Base-by-base conservation (phyloP, 35 echinoderm and acorn worm genomes). In the Chiridota heheva region DNA sequence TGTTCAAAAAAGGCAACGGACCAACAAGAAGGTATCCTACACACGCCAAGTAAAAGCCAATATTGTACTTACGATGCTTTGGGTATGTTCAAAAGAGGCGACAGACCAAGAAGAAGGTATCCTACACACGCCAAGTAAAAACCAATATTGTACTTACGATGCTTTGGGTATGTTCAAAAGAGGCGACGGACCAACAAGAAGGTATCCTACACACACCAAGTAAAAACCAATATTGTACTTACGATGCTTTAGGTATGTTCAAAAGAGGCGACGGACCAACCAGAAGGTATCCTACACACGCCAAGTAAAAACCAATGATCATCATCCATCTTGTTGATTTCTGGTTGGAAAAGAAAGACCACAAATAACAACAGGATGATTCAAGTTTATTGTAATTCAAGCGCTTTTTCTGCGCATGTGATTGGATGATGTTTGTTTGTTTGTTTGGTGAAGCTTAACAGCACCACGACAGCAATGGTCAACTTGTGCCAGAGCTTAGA, bases 211-310 rank as follows among this genome's bases (percentile, higher is more conserved):
- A 36, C 31, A 42, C 55, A 64, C 58, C 7, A 48, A 2, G 10
- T 69, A 70, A 39, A 82, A 82, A 3, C 80, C 80, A 51, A 49
- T n/a, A n/a, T n/a, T n/a, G n/a, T n/a, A n/a, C n/a, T n/a, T n/a
- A n/a, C n/a, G n/a, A n/a, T n/a, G n/a, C n/a, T n/a, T 24, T 82
- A 51, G 80, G 80, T 32, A 82, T 34, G 15, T 82, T 66, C 4
- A 82, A 24, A 15, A 82, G 62, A 17, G 80, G 80, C 40, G 62
- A 69, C 20, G 80, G 80, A 36, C 80, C 80, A 43, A 82, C 32
- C 18, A 82, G 45, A 34, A 82, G 63, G 31, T 82, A 82, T 7
- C 38, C 67, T 47, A 82, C 43, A 36, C 31, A 42, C 55, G 80
- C 58, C 7, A 48, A 2, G 10, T 69, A 70, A 39, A 82, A 82